These are phyloP conservation scores for Panagrolaimus sp. DNA, from an alignment of 1,140 invertebrate genomes.

Conservation along the genomic window DNA sequence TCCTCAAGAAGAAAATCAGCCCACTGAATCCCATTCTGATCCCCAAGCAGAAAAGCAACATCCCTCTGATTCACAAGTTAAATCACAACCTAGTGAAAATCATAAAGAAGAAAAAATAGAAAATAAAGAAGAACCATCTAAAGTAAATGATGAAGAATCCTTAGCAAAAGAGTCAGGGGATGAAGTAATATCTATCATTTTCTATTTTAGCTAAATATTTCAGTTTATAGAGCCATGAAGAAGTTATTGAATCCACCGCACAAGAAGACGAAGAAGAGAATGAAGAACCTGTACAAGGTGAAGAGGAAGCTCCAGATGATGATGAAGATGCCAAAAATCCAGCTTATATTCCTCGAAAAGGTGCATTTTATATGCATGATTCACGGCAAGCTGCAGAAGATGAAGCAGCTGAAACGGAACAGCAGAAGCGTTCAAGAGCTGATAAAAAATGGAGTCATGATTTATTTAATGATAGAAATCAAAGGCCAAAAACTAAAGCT, in stretches of 20 bases:
- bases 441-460: constrained; percentile 59
- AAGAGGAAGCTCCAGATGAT: constrained; percentile 56
- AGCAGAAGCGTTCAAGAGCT: constrained; percentile 27
- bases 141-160: not conserved
- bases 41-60: not conserved
- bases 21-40: not conserved
- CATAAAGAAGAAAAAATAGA: not conserved
- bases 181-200: not conserved
- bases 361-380: constrained; percentile 60
- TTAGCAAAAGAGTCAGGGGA: no score
- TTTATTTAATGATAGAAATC: constrained; percentile 48
- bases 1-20: not conserved
- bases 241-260: no score
- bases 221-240: no score
- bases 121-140: not conserved
- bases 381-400: not conserved
- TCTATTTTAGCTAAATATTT: not conserved
- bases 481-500: constrained; percentile 58
- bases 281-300: constrained; percentile 14
- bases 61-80: not conserved
- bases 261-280: not conserved
- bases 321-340: constrained; percentile 60
- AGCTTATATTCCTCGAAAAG: constrained; percentile 59
- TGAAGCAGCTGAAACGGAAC: not conserved
- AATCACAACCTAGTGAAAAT: not conserved